Evolutionary conservation across 1,140 invertebrate species (phyloP).

Genomic region (Papilio xuthus): DNA sequence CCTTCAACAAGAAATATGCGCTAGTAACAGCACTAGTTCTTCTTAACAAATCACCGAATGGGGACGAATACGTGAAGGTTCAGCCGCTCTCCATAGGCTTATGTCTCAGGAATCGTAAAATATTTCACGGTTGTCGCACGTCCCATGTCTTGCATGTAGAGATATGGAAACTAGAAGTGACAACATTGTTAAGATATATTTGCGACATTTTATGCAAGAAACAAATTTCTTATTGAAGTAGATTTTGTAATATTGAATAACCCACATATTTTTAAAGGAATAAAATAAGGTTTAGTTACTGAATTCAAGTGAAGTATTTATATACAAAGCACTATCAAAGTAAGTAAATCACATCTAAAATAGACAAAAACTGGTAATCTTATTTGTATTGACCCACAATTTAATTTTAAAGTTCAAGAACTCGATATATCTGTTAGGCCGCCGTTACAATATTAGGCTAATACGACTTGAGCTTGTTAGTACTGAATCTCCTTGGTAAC

Average conservation of each 20-base stretch:
- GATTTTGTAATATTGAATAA: not conserved
- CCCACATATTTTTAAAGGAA: no score
- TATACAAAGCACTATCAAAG: no score
- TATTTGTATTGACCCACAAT: not conserved
- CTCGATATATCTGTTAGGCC: not conserved
- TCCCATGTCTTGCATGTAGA: conserved; percentile 44
- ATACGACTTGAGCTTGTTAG: conserved; percentile 18
- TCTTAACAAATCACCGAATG: conserved; percentile 60
- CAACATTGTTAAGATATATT: conserved; percentile 33
- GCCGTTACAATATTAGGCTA: conserved; percentile 16
- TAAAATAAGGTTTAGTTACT: no score
- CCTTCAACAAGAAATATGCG: conserved; percentile 46
- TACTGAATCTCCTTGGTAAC: not conserved
- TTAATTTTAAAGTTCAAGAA: conserved; percentile 17
- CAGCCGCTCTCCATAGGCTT: conserved; percentile 54
- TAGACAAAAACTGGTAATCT: no score
- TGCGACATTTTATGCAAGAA: not conserved
- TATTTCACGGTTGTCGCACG: conserved; percentile 62
- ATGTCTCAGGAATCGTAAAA: conserved; percentile 70
- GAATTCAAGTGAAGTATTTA: no score
- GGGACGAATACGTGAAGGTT: conserved; percentile 60
- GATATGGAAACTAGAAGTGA: conserved; percentile 40
- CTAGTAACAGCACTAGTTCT: conserved; percentile 45
- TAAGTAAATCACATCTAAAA: no score
- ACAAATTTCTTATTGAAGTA: not conserved